A percentile compares a stretch with the other conserved stretches of the same genome.
These are phyloP conservation scores for Poeciliopsis paucimaculata DNA, from an alignment of 2,797 vertebrate species.

Conservation along the genomic window DNA sequence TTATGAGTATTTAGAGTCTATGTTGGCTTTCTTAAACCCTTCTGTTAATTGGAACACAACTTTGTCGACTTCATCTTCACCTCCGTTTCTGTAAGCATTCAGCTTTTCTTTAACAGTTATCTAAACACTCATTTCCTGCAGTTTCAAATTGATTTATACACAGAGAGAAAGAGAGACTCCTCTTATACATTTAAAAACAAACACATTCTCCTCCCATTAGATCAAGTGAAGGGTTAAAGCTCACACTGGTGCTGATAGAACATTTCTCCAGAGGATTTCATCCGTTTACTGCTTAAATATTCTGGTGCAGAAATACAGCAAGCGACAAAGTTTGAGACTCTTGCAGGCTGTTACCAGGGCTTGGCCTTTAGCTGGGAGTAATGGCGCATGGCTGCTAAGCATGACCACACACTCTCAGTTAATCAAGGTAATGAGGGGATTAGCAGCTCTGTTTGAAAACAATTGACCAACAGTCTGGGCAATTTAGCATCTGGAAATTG, in stretches of 20 bases:
- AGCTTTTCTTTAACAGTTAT: conserved; percentile 57
- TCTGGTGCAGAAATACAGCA: conserved; percentile 48
- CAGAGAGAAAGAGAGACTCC: conserved; percentile 6
- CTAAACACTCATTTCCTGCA: conserved; percentile 65
- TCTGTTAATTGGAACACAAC: background rate
- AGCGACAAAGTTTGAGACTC: conserved; percentile 58
- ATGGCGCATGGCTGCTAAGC: conserved; percentile 65
- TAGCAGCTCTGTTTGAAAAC: conserved; percentile 42
- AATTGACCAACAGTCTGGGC: conserved; percentile 41
- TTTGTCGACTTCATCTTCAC: background rate
- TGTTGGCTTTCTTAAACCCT: background rate
- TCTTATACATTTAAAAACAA: conserved; percentile 53
- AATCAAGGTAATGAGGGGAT: conserved; percentile 71
- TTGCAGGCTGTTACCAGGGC: conserved; percentile 65
- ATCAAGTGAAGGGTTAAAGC: conserved; percentile 1
- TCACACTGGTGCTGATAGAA: background rate
- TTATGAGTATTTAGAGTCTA: background rate
- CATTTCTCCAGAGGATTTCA: conserved; percentile 36
- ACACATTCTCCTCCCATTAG: conserved; percentile 28
- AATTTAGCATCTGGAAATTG: conserved; percentile 36
- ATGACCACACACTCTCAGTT: conserved; percentile 54
- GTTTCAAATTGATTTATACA: conserved; percentile 59
- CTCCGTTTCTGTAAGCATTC: conserved; percentile 42
- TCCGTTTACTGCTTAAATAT: conserved; percentile 34
- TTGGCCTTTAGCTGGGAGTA: conserved; percentile 57